Percentiles rank a stretch among this genome's conserved stretches.
These are phyloP conservation scores for Cyclargus thomasi DNA, from an alignment of 1,140 invertebrate genomes.

Conservation along the genomic window DNA sequence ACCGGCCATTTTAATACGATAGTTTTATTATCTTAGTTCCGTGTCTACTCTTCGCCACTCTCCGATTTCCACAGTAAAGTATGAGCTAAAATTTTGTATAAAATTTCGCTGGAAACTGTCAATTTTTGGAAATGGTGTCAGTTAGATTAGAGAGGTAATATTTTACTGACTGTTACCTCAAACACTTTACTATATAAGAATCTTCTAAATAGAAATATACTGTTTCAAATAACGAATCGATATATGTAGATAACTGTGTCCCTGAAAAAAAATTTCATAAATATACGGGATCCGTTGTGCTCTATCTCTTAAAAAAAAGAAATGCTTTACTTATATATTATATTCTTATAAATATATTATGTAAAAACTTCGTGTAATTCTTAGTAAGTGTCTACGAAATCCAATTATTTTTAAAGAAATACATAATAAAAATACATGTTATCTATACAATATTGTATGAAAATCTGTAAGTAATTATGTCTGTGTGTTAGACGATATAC, in stretches of 20 bases:
- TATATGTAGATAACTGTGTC: conserved; percentile 66
- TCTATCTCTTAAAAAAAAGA: conserved; percentile 56
- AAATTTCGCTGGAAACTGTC: conserved; percentile 56
- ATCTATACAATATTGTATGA: conserved; percentile 54
- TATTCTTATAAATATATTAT: conserved; percentile 75
- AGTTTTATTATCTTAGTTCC: neutral
- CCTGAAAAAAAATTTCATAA: conserved; percentile 45
- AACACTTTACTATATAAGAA: conserved; percentile 55
- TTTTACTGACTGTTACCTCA: conserved; percentile 50
- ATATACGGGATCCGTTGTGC: conserved; percentile 61
- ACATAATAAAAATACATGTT: conserved; percentile 56
- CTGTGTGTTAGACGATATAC: conserved; percentile 57
- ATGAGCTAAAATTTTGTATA: conserved; percentile 48
- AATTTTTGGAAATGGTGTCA: conserved; percentile 70
- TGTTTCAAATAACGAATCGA: conserved; percentile 58
- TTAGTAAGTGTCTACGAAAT: conserved; percentile 70
- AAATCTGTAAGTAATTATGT: conserved; percentile 52
- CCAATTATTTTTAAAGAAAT: conserved; percentile 62
- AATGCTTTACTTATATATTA: conserved; percentile 73
- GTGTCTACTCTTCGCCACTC: neutral
- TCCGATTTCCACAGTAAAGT: conserved; percentile 43
- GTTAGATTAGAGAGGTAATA: conserved; percentile 52
- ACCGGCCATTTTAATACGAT: neutral
- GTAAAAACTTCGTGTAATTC: conserved; percentile 65
- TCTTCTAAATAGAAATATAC: conserved; percentile 52